These are phyloP conservation scores for Hystrix cristata DNA, from an alignment of 2,113 vertebrate genomes.

Conservation along the genomic window DNA sequence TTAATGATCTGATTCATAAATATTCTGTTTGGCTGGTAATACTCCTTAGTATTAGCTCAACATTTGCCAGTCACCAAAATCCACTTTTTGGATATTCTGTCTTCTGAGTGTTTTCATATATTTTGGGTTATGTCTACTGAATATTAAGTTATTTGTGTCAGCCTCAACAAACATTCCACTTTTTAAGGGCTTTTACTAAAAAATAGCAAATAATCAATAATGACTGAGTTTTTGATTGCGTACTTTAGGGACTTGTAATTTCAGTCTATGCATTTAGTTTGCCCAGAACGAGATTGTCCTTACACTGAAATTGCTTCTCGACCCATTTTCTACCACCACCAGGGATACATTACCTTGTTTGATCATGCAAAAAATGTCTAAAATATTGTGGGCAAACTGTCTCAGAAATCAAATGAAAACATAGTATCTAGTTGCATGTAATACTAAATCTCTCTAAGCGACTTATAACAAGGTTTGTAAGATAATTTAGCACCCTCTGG, in stretches of 20 bases:
- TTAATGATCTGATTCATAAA: constrained; percentile 40
- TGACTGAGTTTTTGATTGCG: constrained; percentile 34
- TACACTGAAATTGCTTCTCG: constrained; percentile 58
- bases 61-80: constrained; percentile 9
- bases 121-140: background rate
- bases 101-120: background rate
- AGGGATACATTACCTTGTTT: constrained; percentile 41
- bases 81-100: background rate
- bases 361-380: constrained; percentile 42
- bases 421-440: background rate
- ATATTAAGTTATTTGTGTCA: background rate
- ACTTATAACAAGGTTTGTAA: background rate
- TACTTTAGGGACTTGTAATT: constrained; percentile 57
- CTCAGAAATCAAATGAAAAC: constrained; percentile 58
- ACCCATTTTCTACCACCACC: background rate
- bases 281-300: constrained; percentile 44
- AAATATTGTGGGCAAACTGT: constrained; percentile 4
- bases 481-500: background rate
- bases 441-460: background rate
- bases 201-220: background rate
- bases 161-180: background rate
- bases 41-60: background rate
- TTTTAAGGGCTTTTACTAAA: background rate
- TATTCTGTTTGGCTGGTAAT: background rate
- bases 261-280: constrained; percentile 54